Percentiles rank a stretch among this genome's conserved stretches.
phyloP scores from a whole-genome alignment of 2,888 invertebrate genomes.

The Latheticus oryzae region DNA sequence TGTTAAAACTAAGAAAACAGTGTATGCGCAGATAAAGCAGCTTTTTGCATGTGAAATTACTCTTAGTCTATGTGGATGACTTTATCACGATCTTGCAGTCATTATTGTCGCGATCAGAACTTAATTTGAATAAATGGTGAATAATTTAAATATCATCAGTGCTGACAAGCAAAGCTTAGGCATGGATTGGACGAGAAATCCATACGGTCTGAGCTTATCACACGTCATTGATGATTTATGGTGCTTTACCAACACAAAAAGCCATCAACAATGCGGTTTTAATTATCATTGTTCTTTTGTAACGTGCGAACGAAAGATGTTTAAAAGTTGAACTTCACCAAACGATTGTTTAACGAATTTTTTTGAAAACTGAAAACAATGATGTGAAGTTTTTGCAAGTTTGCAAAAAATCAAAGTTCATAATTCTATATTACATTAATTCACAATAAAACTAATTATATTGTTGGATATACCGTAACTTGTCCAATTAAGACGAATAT shows the following conservation, averaged over 20 bases:
- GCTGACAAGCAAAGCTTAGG: slow-evolving; percentile 17
- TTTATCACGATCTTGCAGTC: slow-evolving; percentile 28
- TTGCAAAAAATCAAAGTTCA: no score
- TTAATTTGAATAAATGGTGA: slow-evolving; percentile 35
- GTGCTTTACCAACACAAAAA: slow-evolving; percentile 3
- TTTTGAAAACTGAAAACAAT: no score
- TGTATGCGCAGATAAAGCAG: no score
- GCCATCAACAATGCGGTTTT: slow-evolving; percentile 16
- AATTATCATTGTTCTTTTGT: slow-evolving; percentile 18
- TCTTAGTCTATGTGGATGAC: slow-evolving; percentile 12
- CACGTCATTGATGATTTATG: slow-evolving; percentile 12
- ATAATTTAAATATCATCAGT: slow-evolving; percentile 34
- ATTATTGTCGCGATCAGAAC: slow-evolving; percentile 17
- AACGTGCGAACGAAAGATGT: slow-evolving; percentile 13
- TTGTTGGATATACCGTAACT: no score
- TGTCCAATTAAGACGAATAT: no score
- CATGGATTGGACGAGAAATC: slow-evolving; percentile 13
- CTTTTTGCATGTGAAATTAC: slow-evolving; percentile 22
- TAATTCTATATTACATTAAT: no score
- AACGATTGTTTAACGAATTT: no score
- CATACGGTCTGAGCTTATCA: slow-evolving; percentile 4
- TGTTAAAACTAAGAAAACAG: no score
- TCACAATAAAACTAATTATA: no score
- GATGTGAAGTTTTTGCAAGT: no score
- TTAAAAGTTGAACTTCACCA: no score